These are phyloP conservation scores for Gadopsis marmoratus DNA, from an alignment of 2,797 vertebrate genomes.

Conservation along the genomic window DNA sequence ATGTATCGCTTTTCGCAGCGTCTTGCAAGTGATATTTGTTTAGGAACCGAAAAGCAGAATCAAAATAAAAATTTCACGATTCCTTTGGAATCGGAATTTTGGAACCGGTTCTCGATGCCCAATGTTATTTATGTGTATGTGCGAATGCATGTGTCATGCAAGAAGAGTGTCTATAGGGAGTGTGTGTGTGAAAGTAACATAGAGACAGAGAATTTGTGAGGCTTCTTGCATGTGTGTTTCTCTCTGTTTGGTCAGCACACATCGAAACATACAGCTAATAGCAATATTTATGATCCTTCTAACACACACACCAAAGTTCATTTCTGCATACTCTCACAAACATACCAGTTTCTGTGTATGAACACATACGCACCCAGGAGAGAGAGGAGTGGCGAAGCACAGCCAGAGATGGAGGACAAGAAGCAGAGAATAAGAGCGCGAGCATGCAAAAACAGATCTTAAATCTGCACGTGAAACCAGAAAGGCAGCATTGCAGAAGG, in stretches of 20 bases:
- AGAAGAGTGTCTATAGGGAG: constrained; percentile 34
- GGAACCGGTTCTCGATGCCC: too few relatives aligned
- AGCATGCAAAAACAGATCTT: constrained; percentile 59
- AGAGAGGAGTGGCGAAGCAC: constrained; percentile 20
- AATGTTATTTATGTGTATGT: background rate
- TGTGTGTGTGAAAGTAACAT: constrained; percentile 16
- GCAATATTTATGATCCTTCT: constrained; percentile 68
- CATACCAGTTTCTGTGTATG: constrained; percentile 14
- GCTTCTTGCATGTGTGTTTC: constrained; percentile 19
- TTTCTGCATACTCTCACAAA: constrained; percentile 14
- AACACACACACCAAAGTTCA: constrained; percentile 17
- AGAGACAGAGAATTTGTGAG: constrained; percentile 37
- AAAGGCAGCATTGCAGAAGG: constrained; percentile 27
- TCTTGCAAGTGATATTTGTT: too few relatives aligned
- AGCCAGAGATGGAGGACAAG: constrained; percentile 35
- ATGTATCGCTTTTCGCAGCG: too few relatives aligned
- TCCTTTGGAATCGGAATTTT: too few relatives aligned
- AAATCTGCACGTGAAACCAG: constrained; percentile 38
- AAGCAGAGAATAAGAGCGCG: constrained; percentile 19
- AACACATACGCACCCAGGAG: constrained; percentile 14
- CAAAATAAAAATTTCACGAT: too few relatives aligned
- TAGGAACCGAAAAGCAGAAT: too few relatives aligned
- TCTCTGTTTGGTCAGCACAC: constrained; percentile 47
- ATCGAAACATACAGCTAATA: constrained; percentile 48
- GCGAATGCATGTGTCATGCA: constrained; percentile 56